Percentiles rank a stretch among this genome's conserved stretches.
These are phyloP conservation scores for Athalia circularis DNA, from an alignment of 2,888 invertebrate genomes.

Conservation along the genomic window DNA sequence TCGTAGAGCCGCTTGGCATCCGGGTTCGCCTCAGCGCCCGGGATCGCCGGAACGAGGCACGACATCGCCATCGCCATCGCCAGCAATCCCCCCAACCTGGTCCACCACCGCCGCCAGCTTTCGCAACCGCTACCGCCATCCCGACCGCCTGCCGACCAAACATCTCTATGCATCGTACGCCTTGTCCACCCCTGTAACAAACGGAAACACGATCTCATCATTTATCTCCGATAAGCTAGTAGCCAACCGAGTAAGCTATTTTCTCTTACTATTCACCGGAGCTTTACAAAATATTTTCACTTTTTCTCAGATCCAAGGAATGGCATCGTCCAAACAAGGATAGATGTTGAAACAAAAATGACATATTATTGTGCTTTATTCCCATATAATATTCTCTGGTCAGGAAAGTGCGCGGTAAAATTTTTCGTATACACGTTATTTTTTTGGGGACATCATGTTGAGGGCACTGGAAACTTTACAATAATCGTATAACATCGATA, in stretches of 20 bases:
- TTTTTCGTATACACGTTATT: no score
- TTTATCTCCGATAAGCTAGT: conserved; percentile 21
- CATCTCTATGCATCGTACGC: conserved; percentile 86
- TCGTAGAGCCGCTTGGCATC: conserved; percentile 96
- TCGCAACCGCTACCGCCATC: conserved; percentile 82
- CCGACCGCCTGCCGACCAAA: conserved; percentile 73
- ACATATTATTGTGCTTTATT: no score
- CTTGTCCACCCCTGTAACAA: conserved; percentile 85
- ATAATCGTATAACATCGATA: no score
- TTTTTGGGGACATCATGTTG: no score
- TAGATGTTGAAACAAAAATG: no score
- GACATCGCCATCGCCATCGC: conserved; percentile 84
- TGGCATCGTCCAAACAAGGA: no score
- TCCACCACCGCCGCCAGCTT: conserved; percentile 69
- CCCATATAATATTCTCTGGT: no score
- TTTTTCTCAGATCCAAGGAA: no score
- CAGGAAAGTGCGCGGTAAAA: no score
- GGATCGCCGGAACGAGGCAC: conserved; percentile 70
- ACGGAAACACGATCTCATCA: conserved; percentile 58
- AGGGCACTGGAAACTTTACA: no score
- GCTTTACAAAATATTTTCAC: no score
- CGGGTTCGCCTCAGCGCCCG: conserved; percentile 86
- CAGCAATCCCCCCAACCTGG: conserved; percentile 76
- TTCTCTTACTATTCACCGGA: no score
- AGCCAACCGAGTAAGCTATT: neutral